These are phyloP conservation scores for Callipepla squamata DNA, from an alignment of 2,113 vertebrate genomes.

Conservation along the genomic window DNA sequence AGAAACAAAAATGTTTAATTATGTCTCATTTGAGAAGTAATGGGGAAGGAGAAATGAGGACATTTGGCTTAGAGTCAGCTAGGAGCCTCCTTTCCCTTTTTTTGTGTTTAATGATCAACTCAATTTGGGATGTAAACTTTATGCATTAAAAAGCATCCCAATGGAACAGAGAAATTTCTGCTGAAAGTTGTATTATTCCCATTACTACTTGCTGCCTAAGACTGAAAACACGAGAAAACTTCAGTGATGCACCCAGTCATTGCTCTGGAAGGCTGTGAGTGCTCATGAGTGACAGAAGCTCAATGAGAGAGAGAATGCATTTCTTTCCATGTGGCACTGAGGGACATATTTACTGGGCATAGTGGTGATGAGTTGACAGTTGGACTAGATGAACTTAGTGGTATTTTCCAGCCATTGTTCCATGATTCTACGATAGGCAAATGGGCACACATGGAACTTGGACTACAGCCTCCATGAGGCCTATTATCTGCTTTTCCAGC, in stretches of 20 bases:
- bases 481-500: neutral
- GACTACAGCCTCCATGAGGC: neutral
- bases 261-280: neutral
- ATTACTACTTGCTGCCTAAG: neutral
- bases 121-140: neutral
- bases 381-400: too few species aligned
- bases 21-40: slow-evolving; percentile 29
- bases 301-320: neutral
- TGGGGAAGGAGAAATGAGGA: slow-evolving; percentile 13
- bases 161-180: neutral
- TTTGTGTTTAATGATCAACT: neutral
- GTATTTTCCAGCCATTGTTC: too few species aligned
- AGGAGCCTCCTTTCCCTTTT: neutral
- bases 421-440: neutral
- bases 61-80: slow-evolving; percentile 20
- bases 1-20: slow-evolving; percentile 39
- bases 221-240: neutral
- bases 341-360: too few species aligned
- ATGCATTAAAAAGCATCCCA: neutral
- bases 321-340: neutral
- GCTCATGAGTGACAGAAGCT: neutral
- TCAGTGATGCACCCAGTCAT: fast-evolving
- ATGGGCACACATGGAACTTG: neutral
- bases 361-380: too few species aligned
- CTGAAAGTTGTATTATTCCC: neutral